Conservation (phyloP, 2,797 vertebrate species). For the Sebastes kiyomatsui region DNA sequence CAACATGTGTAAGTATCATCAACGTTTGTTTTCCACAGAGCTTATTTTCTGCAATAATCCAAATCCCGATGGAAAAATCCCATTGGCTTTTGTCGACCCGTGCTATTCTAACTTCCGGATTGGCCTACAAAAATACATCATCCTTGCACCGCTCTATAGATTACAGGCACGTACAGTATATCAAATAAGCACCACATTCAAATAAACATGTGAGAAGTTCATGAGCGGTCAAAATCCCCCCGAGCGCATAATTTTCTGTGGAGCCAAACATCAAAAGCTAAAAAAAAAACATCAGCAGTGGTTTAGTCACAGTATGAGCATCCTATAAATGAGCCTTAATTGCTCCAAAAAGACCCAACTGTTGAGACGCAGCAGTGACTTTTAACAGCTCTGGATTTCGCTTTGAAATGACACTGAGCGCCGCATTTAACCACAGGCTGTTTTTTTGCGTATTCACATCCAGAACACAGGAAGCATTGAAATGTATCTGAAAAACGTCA, state of each 20-base stretch:
- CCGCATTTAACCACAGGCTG: slow-evolving; percentile 9
- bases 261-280: background rate
- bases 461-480: slow-evolving; percentile 10
- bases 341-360: slow-evolving; percentile 18
- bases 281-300: background rate
- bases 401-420: slow-evolving; percentile 25
- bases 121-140: background rate
- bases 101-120: fast-evolving
- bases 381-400: slow-evolving; percentile 30
- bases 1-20: too few relatives aligned
- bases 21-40: too few relatives aligned
- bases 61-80: too few relatives aligned
- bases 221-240: background rate
- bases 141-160: background rate
- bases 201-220: background rate
- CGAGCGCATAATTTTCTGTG: background rate
- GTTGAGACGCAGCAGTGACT: slow-evolving; percentile 1
- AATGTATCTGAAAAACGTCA: slow-evolving; percentile 4
- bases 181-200: slow-evolving; percentile 6
- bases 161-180: background rate
- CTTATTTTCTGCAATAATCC: too few relatives aligned
- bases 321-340: slow-evolving; percentile 22
- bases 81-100: too few relatives aligned
- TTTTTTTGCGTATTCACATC: background rate
- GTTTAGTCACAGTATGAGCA: slow-evolving; percentile 13